Evolutionary conservation across 2,888 invertebrate genomes (phyloP).

Genomic region (Lymantria monacha): DNA sequence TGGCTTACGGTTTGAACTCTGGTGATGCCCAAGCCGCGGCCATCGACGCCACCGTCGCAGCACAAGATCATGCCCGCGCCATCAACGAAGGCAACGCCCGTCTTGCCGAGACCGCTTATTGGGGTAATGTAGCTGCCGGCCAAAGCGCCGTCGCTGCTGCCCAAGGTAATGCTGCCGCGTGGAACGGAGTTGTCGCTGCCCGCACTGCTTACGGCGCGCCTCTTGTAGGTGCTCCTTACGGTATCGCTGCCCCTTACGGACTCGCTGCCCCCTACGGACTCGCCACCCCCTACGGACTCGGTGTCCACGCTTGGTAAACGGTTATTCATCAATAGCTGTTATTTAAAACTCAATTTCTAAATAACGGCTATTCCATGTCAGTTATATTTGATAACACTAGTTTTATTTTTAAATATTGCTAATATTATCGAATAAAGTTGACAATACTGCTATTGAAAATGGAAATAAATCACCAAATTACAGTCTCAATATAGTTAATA

Average conservation of each 20-base stretch:
- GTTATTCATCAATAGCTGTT: conserved; percentile 20
- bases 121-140: conserved; percentile 66
- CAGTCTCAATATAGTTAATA: conserved; percentile 77
- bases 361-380: conserved; percentile 15
- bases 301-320: conserved; percentile 62
- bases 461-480: conserved; percentile 50
- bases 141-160: conserved; percentile 68
- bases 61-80: conserved; percentile 62
- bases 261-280: conserved; percentile 8
- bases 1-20: conserved; percentile 59
- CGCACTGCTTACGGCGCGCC: conserved; percentile 27
- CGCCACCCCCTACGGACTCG: conserved; percentile 28
- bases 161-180: conserved; percentile 50
- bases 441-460: conserved; percentile 33
- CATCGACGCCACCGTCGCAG: conserved; percentile 69
- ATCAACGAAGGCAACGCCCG: conserved; percentile 60
- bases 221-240: conserved; percentile 24
- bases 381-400: conserved; percentile 40
- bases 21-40: conserved; percentile 74
- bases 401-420: conserved; percentile 6
- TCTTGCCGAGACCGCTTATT: conserved; percentile 71
- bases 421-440: conserved; percentile 28
- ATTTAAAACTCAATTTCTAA: conserved; percentile 12
- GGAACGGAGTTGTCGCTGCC: conserved; percentile 14
- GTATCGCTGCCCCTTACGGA: conserved; percentile 23